Percentiles rank a stretch among this genome's conserved stretches.
Evolutionary conservation across 2,888 invertebrate species (phyloP).

Genomic region (Tenthredo mesomela): DNA sequence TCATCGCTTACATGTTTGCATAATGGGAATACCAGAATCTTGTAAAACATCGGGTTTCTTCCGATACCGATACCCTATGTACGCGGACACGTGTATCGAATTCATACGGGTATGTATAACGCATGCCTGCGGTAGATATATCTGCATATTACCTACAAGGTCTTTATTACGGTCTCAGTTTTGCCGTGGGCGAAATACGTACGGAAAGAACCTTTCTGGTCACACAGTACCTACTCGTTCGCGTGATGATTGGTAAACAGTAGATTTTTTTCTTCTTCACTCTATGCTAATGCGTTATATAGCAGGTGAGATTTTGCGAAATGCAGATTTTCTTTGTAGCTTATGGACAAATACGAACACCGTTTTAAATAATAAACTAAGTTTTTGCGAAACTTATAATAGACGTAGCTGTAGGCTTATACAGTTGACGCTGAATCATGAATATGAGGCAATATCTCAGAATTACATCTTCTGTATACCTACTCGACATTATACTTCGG

Average conservation of each 20-base stretch:
- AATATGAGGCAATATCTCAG: background rate
- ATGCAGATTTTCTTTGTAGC: background rate
- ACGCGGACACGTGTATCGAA: background rate
- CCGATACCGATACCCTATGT: background rate
- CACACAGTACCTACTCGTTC: background rate
- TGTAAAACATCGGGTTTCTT: constrained; percentile 21
- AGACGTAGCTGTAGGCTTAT: background rate
- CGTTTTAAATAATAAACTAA: background rate
- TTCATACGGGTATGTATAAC: constrained; percentile 19
- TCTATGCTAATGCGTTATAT: background rate
- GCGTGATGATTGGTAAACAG: constrained; percentile 23
- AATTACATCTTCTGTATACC: background rate
- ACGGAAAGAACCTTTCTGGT: constrained; percentile 13
- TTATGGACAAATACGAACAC: background rate
- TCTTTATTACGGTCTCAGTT: constrained; percentile 21
- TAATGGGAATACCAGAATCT: constrained; percentile 22
- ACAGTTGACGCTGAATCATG: background rate
- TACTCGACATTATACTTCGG: background rate
- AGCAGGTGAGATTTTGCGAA: background rate
- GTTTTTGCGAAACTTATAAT: constrained; percentile 8
- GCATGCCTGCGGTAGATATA: constrained; percentile 26
- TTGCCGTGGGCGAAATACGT: background rate
- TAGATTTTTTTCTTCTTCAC: background rate
- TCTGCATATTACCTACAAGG: constrained; percentile 31
- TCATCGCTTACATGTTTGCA: background rate